phyloP scores from a whole-genome alignment of 2,888 invertebrate genomes.

The Pandemis heparana region DNA sequence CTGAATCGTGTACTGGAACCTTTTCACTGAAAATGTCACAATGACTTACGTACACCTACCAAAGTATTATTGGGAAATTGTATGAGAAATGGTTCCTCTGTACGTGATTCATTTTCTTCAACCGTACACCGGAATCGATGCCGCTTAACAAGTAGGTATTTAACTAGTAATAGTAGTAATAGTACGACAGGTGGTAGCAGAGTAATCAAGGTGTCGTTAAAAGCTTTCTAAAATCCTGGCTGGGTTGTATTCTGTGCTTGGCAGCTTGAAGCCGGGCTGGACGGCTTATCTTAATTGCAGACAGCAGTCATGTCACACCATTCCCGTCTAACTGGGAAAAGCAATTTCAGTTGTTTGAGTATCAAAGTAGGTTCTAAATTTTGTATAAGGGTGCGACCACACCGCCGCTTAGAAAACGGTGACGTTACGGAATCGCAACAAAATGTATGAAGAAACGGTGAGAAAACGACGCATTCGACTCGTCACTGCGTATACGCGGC shows the following conservation, averaged over 20 bases:
- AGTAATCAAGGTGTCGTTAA: not conserved
- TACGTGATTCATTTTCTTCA: too few species aligned
- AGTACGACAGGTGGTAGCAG: not conserved
- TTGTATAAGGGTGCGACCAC: too few species aligned
- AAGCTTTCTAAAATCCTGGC: not conserved
- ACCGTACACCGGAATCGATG: not conserved
- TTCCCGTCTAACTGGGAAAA: conserved; percentile 10
- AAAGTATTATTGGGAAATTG: too few species aligned
- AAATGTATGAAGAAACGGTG: too few species aligned
- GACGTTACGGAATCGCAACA: too few species aligned
- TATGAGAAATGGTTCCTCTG: too few species aligned
- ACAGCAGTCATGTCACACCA: conserved; percentile 19
- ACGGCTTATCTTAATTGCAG: conserved; percentile 21
- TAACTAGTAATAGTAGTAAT: not conserved
- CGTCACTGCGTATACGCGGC: too few species aligned
- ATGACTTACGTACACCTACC: too few species aligned
- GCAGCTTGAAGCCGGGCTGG: not conserved
- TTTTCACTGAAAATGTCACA: too few species aligned
- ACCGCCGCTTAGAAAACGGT: too few species aligned
- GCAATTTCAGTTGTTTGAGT: not conserved
- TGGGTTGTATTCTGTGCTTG: not conserved
- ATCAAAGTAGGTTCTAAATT: not conserved
- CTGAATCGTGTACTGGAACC: too few species aligned
- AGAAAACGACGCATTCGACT: too few species aligned
- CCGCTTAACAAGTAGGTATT: not conserved